These are phyloP conservation scores for Morone saxatilis DNA, from an alignment of 2,113 vertebrate species.

Conservation along the genomic window DNA sequence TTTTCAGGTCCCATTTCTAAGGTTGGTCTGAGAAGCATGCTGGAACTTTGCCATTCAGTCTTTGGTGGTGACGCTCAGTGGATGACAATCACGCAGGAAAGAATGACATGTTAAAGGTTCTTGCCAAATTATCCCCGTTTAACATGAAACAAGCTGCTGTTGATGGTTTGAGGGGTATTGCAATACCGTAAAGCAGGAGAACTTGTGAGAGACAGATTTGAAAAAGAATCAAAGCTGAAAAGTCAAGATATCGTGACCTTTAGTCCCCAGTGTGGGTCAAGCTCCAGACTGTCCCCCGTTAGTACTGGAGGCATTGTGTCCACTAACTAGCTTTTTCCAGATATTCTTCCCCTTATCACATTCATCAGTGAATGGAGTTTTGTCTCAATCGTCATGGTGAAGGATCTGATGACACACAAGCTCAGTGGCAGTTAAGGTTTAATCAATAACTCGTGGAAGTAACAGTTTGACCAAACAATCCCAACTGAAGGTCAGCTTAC, in stretches of 20 bases:
- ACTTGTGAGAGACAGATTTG: neutral
- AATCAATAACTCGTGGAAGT: neutral
- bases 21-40: slow-evolving; percentile 8
- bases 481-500: neutral
- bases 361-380: neutral
- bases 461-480: neutral
- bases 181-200: neutral
- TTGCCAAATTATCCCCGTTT: neutral
- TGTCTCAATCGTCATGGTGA: neutral
- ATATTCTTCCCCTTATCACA: neutral
- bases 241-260: neutral
- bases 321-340: too few species aligned
- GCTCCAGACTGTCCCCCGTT: neutral
- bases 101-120: neutral
- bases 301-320: too few species aligned
- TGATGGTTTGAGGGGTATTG: neutral
- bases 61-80: slow-evolving; percentile 15
- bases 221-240: neutral
- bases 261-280: neutral
- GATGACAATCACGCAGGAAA: slow-evolving; percentile 6
- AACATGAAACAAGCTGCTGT: neutral
- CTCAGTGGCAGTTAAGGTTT: neutral
- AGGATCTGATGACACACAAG: neutral
- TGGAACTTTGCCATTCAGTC: slow-evolving; percentile 29
- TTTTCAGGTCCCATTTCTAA: slow-evolving; percentile 31